phyloP scores from a whole-genome alignment of 2,797 vertebrate species.

The Hydrocynus forskahlii region DNA sequence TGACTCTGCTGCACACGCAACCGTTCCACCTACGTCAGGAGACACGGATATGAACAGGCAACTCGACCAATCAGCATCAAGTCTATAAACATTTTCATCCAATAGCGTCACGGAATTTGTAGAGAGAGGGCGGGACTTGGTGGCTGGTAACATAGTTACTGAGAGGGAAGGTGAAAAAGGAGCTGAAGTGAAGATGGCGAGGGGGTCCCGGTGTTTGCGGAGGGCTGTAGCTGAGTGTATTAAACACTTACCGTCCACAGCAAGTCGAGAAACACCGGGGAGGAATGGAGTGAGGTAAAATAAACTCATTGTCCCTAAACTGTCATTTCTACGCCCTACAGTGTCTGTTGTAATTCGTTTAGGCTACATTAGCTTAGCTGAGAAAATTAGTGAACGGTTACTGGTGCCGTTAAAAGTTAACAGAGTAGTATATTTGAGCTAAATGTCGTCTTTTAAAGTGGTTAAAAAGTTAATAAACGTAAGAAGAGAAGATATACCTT shows the following conservation, averaged over 20 bases:
- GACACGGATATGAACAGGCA: slow-evolving; percentile 12
- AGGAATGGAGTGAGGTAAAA: slow-evolving; percentile 74
- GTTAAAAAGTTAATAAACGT: not conserved
- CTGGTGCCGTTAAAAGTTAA: not conserved
- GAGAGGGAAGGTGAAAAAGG: slow-evolving; percentile 27
- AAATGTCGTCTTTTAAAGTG: too few relatives aligned
- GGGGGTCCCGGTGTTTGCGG: slow-evolving; percentile 71
- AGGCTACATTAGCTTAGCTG: slow-evolving; percentile 6
- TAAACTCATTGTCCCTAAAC: not conserved
- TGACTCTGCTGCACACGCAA: slow-evolving; percentile 69
- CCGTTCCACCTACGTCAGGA: slow-evolving; percentile 40
- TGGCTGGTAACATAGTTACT: slow-evolving; percentile 6
- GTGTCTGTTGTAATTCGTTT: not conserved
- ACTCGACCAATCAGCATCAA: slow-evolving; percentile 61
- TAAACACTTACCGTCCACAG: slow-evolving; percentile 66
- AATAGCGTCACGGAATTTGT: slow-evolving; percentile 46
- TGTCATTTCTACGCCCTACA: not conserved
- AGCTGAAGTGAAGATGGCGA: slow-evolving; percentile 77
- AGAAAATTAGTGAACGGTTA: not conserved
- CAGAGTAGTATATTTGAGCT: not conserved
- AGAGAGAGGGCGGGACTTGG: slow-evolving; percentile 55
- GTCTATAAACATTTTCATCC: not conserved
- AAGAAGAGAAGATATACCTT: too few relatives aligned
- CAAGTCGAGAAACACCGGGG: slow-evolving; percentile 65
- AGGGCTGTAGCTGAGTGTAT: slow-evolving; percentile 73